Conservation (phyloP, 2,113 vertebrate genomes). For the Heterotis niloticus region DNA sequence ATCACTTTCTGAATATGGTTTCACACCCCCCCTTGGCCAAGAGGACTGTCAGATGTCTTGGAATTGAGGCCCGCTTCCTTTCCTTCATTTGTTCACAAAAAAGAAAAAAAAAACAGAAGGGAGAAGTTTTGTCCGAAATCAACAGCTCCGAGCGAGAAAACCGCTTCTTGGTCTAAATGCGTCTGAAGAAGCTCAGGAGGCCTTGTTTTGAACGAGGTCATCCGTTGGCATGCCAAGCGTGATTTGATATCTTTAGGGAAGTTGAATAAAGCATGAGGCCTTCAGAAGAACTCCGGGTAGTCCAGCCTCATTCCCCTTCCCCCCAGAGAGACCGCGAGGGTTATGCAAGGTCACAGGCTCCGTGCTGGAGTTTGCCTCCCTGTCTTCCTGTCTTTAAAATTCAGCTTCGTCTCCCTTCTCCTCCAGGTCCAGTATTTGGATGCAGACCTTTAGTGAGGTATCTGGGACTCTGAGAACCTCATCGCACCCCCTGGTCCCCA, state of each 20-base stretch:
- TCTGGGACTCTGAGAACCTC: background rate
- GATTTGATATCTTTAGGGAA: background rate
- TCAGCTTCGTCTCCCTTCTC: constrained; percentile 39
- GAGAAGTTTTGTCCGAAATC: background rate
- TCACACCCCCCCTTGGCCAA: background rate
- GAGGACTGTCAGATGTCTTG: background rate
- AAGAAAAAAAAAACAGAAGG: background rate
- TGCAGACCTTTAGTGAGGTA: background rate
- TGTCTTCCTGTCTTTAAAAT: constrained; percentile 47
- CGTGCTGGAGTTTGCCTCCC: constrained; percentile 35
- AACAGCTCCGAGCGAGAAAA: constrained; percentile 8
- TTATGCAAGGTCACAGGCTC: constrained; percentile 52
- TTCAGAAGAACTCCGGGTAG: background rate
- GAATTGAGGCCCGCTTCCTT: background rate
- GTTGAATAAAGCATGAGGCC: constrained; percentile 20
- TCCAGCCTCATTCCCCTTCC: constrained; percentile 10
- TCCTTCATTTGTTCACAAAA: constrained; percentile 1
- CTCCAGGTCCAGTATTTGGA: background rate
- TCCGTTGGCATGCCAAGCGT: background rate
- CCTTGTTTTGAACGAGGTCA: constrained; percentile 1
- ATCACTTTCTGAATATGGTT: constrained; percentile 13
- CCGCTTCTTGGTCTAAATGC: background rate
- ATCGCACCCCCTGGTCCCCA: too few relatives aligned
- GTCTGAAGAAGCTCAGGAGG: background rate
- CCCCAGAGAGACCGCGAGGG: constrained; percentile 17